Evolutionary conservation across 2,797 vertebrate species (phyloP).

Genomic region (Molossus molossus): DNA sequence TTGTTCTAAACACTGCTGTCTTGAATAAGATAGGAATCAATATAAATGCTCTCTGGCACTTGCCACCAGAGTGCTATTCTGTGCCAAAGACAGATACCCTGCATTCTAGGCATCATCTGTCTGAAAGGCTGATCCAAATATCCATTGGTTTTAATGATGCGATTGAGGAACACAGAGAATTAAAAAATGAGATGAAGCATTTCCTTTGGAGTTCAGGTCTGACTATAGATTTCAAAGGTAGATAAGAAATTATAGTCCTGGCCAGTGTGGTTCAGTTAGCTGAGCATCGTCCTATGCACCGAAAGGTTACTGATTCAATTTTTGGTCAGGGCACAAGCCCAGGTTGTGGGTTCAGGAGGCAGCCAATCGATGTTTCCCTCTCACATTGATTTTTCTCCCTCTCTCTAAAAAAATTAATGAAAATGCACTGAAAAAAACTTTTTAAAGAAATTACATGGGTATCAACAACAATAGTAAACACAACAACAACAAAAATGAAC

Average conservation of each 20-base stretch:
- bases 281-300: neutral
- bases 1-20: neutral
- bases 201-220: neutral
- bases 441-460: neutral
- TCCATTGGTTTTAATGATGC: neutral
- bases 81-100: neutral
- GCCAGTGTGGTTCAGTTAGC: neutral
- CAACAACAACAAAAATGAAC: neutral
- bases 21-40: neutral
- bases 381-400: neutral
- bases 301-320: neutral
- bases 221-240: neutral
- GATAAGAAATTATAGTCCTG: neutral
- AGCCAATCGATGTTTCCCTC: neutral
- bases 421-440: neutral
- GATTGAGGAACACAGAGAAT: neutral
- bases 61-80: neutral
- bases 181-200: neutral
- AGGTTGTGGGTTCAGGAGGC: neutral
- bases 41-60: neutral
- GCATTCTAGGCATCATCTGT: neutral
- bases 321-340: neutral
- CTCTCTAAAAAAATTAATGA: neutral
- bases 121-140: neutral
- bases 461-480: neutral